Percentiles rank a stretch among this genome's conserved stretches.
These are phyloP conservation scores for Drymonia ruficornis DNA, from an alignment of 2,888 invertebrate species.

Conservation along the genomic window DNA sequence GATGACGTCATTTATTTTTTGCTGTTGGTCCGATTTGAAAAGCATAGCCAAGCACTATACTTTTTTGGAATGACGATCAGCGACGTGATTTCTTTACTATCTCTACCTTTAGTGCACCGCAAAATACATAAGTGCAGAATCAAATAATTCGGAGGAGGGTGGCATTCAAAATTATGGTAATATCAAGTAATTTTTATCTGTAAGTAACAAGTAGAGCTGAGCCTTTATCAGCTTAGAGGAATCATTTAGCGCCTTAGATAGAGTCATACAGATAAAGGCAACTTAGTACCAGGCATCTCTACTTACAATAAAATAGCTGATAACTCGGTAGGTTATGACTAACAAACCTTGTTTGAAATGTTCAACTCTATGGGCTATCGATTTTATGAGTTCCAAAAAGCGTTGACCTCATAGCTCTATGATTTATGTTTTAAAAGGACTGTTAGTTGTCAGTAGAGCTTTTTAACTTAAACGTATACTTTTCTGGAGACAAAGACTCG, in stretches of 20 bases:
- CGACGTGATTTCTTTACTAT: too few species aligned
- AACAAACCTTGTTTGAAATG: neutral
- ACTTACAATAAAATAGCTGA: neutral
- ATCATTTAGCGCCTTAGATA: neutral
- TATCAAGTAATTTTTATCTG: too few species aligned
- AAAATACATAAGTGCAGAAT: too few species aligned
- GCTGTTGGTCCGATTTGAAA: too few species aligned
- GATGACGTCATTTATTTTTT: too few species aligned
- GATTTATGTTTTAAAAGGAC: neutral
- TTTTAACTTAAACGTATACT: neutral
- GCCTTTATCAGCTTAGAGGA: neutral
- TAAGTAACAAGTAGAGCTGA: too few species aligned
- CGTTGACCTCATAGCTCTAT: slow-evolving; percentile 14
- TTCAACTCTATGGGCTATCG: neutral
- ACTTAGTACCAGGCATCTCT: neutral
- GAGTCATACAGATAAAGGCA: neutral
- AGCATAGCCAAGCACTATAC: too few species aligned
- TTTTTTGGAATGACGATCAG: too few species aligned
- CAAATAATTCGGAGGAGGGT: too few species aligned
- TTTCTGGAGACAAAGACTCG: neutral
- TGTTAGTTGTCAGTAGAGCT: neutral
- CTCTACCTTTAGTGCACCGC: too few species aligned
- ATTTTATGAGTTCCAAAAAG: slow-evolving; percentile 26
- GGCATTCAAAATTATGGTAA: too few species aligned
- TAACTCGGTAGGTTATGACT: neutral